Conservation (phyloP, 2,113 vertebrate species). For the Chroicocephalus ridibundus region DNA sequence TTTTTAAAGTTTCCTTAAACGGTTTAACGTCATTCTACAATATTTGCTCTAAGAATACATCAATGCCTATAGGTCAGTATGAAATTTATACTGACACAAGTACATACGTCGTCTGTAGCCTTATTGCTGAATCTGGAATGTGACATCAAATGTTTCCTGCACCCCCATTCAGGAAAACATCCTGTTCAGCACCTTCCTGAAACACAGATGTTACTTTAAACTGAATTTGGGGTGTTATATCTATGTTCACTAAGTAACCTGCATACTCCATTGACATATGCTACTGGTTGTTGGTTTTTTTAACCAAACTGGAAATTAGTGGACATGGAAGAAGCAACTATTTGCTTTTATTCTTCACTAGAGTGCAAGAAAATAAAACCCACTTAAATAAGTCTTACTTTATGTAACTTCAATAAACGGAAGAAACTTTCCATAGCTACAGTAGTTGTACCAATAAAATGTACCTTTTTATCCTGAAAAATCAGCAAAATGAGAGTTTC, state of each 20-base stretch:
- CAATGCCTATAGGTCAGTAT: neutral
- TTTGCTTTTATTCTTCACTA: slow-evolving; percentile 2
- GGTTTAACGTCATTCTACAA: slow-evolving; percentile 13
- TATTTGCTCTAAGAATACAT: neutral
- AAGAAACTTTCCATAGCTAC: neutral
- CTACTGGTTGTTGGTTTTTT: neutral
- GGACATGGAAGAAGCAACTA: neutral
- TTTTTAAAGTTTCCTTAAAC: neutral
- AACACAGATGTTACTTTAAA: neutral
- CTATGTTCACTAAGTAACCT: neutral
- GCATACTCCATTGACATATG: neutral
- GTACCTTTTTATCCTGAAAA: slow-evolving; percentile 1
- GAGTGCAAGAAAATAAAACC: slow-evolving; percentile 14
- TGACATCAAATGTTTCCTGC: neutral
- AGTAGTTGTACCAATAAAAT: slow-evolving; percentile 23
- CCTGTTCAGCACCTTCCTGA: neutral
- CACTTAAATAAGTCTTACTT: slow-evolving; percentile 20
- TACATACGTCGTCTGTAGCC: neutral
- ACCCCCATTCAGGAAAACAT: neutral
- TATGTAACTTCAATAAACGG: neutral
- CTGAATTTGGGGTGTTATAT: neutral
- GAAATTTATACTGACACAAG: neutral
- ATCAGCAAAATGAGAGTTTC: neutral
- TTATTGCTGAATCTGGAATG: neutral
- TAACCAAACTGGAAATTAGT: neutral